phyloP scores from a whole-genome alignment of 2,113 vertebrate species.

The Ranitomeya variabilis region DNA sequence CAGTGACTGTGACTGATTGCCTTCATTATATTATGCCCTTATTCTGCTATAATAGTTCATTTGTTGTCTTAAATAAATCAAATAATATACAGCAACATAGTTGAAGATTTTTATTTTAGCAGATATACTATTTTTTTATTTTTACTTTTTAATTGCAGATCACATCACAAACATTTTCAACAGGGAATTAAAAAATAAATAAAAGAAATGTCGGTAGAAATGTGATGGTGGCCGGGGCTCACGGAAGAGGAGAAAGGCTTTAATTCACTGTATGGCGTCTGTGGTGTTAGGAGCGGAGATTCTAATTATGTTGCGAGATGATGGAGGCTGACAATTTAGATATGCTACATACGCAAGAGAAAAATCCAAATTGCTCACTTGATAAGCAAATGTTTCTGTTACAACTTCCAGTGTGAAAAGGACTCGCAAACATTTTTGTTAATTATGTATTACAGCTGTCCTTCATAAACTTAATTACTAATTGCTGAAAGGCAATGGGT shows the following conservation, averaged over 20 bases:
- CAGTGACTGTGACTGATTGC: too few species aligned
- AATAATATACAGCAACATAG: neutral
- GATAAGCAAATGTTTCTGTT: slow-evolving; percentile 72
- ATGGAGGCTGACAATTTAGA: slow-evolving; percentile 55
- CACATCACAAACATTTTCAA: neutral
- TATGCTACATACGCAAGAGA: slow-evolving; percentile 65
- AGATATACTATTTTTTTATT: neutral
- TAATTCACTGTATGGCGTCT: slow-evolving; percentile 54
- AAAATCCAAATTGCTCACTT: slow-evolving; percentile 69
- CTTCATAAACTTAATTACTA: slow-evolving; percentile 99
- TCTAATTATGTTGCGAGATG: slow-evolving; percentile 63
- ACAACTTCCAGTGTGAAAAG: slow-evolving; percentile 83
- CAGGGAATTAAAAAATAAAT: neutral
- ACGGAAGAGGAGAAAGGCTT: neutral
- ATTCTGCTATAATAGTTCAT: too few species aligned
- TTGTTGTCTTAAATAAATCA: too few species aligned
- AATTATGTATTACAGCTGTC: slow-evolving; percentile 99
- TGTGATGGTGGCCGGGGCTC: neutral
- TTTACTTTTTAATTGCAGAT: neutral
- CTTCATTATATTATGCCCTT: too few species aligned
- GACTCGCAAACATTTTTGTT: slow-evolving; percentile 97
- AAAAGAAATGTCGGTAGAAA: neutral
- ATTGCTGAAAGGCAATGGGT: slow-evolving; percentile 94
- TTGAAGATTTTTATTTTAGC: neutral
- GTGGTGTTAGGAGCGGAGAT: slow-evolving; percentile 59